Evolutionary conservation across 2,888 invertebrate species (phyloP).

Genomic region (Epistrophella euchroma): DNA sequence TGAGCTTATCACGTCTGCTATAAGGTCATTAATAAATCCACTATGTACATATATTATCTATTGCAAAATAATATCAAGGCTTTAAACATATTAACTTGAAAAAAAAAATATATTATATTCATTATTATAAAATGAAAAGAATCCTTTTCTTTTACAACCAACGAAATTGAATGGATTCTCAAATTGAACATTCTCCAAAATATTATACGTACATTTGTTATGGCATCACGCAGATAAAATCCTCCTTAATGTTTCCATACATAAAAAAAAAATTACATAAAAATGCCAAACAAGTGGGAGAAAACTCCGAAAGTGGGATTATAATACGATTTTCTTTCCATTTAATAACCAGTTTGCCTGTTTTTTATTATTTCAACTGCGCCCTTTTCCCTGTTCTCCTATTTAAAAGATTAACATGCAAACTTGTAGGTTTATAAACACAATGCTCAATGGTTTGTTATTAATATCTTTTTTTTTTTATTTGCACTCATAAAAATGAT

Average conservation of each 20-base stretch:
- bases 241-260: slow-evolving; percentile 5
- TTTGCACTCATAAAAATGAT: not conserved
- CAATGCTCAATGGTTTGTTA: not conserved
- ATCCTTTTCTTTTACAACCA: not conserved
- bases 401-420: slow-evolving; percentile 20
- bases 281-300: not conserved
- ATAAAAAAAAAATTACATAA: slow-evolving; percentile 1
- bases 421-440: slow-evolving; percentile 1
- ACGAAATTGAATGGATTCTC: not conserved
- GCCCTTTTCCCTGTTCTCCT: slow-evolving; percentile 2
- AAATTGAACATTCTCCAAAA: slow-evolving; percentile 7
- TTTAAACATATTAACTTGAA: not conserved
- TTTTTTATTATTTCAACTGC: slow-evolving; percentile 28
- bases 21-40: no score
- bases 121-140: slow-evolving; percentile 19
- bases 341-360: slow-evolving; percentile 27
- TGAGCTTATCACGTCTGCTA: no score
- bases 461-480: slow-evolving; percentile 3
- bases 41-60: no score
- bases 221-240: slow-evolving; percentile 26
- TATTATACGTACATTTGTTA: slow-evolving; percentile 5
- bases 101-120: slow-evolving; percentile 5
- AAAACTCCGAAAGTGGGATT: not conserved
- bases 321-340: slow-evolving; percentile 27
- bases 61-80: no score